Evolutionary conservation across 2,113 vertebrate species (phyloP).

Genomic region (Mormyrus lacerda): DNA sequence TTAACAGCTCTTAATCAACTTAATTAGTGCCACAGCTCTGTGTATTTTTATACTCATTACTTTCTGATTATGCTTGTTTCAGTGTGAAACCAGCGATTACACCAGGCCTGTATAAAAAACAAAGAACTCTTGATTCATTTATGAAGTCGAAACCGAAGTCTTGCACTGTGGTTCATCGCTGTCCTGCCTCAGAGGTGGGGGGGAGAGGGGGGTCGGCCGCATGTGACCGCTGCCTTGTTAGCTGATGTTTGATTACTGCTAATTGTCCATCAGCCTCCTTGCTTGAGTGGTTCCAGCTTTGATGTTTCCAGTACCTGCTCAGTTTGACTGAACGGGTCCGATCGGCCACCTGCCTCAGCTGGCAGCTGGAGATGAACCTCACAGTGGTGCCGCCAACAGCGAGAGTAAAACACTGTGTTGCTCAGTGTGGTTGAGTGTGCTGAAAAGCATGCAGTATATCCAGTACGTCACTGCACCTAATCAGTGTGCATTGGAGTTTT

Average conservation of each 20-base stretch:
- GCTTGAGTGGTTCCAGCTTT: not conserved
- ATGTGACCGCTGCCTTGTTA: not conserved
- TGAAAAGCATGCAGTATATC: not conserved
- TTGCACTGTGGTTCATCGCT: not conserved
- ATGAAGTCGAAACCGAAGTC: not conserved
- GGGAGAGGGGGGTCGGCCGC: not conserved
- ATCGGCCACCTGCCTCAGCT: not conserved
- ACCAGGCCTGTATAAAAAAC: not conserved
- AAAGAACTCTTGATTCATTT: not conserved
- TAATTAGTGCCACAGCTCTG: not conserved
- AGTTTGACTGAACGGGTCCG: not conserved
- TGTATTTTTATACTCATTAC: slow-evolving; percentile 5
- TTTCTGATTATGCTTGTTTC: not conserved
- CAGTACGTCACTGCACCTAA: not conserved
- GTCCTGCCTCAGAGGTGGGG: not conserved
- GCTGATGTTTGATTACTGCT: not conserved
- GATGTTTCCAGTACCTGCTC: not conserved
- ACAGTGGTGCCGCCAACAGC: not conserved
- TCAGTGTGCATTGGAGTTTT: not conserved
- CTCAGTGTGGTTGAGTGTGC: not conserved
- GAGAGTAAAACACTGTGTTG: not conserved
- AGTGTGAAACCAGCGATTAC: not conserved
- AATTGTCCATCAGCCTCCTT: not conserved
- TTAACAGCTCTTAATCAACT: slow-evolving; percentile 2
- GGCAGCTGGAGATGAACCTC: not conserved